These are phyloP conservation scores for Phylloscopus collybita DNA, from an alignment of 2,797 vertebrate species.

Conservation along the genomic window DNA sequence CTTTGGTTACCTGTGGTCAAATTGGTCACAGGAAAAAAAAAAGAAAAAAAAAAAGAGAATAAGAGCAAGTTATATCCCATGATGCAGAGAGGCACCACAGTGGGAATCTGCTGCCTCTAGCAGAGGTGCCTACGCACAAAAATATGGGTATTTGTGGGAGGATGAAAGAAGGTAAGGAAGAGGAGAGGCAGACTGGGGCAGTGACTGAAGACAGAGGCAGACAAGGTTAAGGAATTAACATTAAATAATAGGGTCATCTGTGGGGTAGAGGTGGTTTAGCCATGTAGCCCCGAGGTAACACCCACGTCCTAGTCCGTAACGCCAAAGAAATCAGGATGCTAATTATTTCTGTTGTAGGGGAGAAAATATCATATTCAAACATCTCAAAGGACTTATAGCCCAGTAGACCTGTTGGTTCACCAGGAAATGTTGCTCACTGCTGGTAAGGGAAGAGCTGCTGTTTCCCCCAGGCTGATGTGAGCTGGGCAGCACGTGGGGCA, in stretches of 20 bases:
- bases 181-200: not conserved
- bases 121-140: not conserved
- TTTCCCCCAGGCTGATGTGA: not conserved
- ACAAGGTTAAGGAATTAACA: not conserved
- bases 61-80: not conserved
- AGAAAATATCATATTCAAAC: not conserved
- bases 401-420: not conserved
- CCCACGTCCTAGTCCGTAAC: rapidly evolving
- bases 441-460: rapidly evolving
- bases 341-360: not conserved
- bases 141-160: not conserved
- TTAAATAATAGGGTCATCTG: not conserved
- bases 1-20: conserved; percentile 2
- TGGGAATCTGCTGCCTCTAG: not conserved
- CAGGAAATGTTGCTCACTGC: not conserved
- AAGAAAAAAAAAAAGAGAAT: not conserved
- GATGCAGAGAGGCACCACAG: not conserved
- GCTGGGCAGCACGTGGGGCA: not conserved
- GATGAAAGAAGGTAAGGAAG: not conserved
- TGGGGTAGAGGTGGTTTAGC: not conserved
- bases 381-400: not conserved
- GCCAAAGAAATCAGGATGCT: not conserved
- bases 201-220: not conserved
- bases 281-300: not conserved
- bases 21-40: not conserved